Evolutionary conservation across 2,113 vertebrate genomes (phyloP), one percentile per base, ranked within the genome.

Genomic region (Melozone crissalis): DNA sequence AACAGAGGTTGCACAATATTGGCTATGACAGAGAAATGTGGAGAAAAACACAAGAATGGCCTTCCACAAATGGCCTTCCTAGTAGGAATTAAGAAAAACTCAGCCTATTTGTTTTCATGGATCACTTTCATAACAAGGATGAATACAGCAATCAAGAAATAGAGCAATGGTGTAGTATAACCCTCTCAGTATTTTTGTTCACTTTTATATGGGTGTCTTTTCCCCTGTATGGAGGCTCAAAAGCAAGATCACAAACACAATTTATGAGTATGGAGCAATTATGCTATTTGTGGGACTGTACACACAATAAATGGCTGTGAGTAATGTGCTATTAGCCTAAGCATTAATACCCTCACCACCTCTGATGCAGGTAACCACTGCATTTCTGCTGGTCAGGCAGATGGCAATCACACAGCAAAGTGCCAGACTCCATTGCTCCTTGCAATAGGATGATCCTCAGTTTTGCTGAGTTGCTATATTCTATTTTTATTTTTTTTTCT

Each of bases 361-460:
- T 86, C 79, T 87, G 65, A 88, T 67, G 57, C 61, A 87, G 59
- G 23, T 77, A 78, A 55, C 65, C 33, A 39, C 57, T 47, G 55
- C 33, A 22, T 81, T 94, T 94, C 65, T 95, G 61, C 86, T 93
- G 52, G 51, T 44, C 86, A 78, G 55, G 63, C 31, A 86, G 90
- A 96, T 86, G 59, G 46, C 37, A 93, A 90, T 94, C 76, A 51
- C 17, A 47, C 4, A 6, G 35, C 9, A 35, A 74, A 90, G 65
- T 47, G 37, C 14, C 61, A 81, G 59, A 28, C 39, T 59, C 30
- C 19, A 52, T 5, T 28, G 68, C 30, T 94, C 13, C 17, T 89
- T 74, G 39, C 30, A 74, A 37, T 7, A 51, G 28, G 43, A 31
- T 55, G 55, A 78, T 81, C 51, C 24, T 75, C 24, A 41, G 61